These are phyloP conservation scores for Caenorhabditis tropicalis DNA, from an alignment of 1,140 invertebrate genomes.

Conservation along the genomic window DNA sequence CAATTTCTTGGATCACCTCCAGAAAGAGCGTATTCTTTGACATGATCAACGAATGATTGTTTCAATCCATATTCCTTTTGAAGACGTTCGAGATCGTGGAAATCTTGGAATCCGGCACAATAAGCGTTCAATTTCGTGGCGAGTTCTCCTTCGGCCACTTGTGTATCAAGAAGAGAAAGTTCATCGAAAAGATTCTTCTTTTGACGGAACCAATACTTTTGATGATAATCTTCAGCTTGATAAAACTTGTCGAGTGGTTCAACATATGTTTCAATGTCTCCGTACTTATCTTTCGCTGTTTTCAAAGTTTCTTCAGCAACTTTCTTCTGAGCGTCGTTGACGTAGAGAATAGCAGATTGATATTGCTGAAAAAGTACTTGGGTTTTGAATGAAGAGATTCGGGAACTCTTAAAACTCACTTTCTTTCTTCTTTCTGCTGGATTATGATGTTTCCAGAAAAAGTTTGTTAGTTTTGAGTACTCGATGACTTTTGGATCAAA, in stretches of 20 bases:
- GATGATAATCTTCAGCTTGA: constrained; percentile 71
- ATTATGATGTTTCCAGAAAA: constrained; percentile 93
- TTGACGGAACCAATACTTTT: constrained; percentile 69
- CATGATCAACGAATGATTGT: constrained; percentile 54
- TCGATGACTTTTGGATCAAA: constrained; percentile 82
- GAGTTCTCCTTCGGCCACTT: constrained; percentile 63
- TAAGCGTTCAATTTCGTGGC: constrained; percentile 62
- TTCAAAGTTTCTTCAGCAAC: constrained; percentile 81
- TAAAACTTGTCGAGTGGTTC: constrained; percentile 67
- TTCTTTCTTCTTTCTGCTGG: constrained; percentile 83
- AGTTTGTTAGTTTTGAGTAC: constrained; percentile 81
- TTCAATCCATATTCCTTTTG: constrained; percentile 60
- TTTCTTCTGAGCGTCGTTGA: constrained; percentile 83
- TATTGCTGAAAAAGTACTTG: constrained; percentile 77
- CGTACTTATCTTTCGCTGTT: constrained; percentile 52
- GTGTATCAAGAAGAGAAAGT: constrained; percentile 62
- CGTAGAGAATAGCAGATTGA: constrained; percentile 89
- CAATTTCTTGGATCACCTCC: constrained; percentile 69
- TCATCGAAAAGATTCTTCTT: constrained; percentile 63
- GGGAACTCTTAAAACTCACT: neutral
- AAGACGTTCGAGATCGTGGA: constrained; percentile 62
- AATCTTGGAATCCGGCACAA: constrained; percentile 64
- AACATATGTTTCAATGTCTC: constrained; percentile 65
- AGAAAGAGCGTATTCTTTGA: constrained; percentile 64
- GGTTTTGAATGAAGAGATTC: neutral